phyloP scores from a whole-genome alignment of 2,113 vertebrate species.

The Menidia beryllina region DNA sequence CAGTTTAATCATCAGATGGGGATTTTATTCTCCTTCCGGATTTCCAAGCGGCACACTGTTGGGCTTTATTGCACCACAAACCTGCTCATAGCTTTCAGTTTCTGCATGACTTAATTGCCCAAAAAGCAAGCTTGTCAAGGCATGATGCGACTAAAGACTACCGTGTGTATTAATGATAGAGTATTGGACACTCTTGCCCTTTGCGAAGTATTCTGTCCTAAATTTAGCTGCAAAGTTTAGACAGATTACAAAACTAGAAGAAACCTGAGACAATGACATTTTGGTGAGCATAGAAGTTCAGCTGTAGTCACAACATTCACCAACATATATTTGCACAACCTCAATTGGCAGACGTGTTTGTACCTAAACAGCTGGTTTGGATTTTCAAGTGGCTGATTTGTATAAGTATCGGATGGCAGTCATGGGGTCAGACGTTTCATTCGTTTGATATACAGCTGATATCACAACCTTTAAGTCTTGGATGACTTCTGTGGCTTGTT shows the following conservation, averaged over 20 bases:
- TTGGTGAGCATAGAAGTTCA: conserved; percentile 7
- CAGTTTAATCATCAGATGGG: background rate
- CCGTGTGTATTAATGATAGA: background rate
- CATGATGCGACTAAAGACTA: background rate
- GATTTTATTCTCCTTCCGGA: background rate
- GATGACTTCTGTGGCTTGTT: too few species aligned
- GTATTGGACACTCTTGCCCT: conserved; percentile 49
- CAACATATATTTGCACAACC: background rate
- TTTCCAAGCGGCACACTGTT: background rate
- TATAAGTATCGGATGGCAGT: background rate
- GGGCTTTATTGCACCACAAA: background rate
- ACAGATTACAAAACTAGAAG: conserved; percentile 45
- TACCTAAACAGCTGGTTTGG: background rate
- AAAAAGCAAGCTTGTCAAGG: background rate
- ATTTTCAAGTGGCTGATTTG: background rate
- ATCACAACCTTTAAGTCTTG: too few species aligned
- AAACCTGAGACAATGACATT: conserved; percentile 61
- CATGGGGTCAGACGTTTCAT: too few species aligned
- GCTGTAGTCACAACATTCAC: background rate
- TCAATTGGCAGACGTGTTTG: too few species aligned
- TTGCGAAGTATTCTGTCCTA: conserved; percentile 63
- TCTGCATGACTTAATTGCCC: background rate
- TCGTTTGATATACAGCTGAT: too few species aligned
- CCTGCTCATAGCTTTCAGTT: background rate
- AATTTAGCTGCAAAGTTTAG: conserved; percentile 65